These are phyloP conservation scores for Salpingus planirostris DNA, from an alignment of 2,888 invertebrate species.

Conservation along the genomic window DNA sequence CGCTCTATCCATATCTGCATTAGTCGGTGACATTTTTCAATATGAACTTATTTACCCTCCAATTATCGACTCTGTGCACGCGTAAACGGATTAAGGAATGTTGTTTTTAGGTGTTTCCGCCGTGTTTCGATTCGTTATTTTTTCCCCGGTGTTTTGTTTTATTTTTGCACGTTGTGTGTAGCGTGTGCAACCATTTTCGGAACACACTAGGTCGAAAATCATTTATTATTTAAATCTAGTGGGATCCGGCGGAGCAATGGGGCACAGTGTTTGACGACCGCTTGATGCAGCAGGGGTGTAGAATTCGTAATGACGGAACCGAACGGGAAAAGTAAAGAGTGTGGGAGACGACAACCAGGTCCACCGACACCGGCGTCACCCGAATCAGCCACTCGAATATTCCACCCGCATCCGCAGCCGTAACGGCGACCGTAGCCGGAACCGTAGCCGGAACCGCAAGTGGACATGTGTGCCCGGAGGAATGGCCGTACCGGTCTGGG, in stretches of 20 bases:
- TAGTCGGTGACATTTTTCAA: too few relatives aligned
- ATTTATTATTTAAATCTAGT: conserved; percentile 22
- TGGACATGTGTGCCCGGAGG: too few relatives aligned
- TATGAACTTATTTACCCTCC: too few relatives aligned
- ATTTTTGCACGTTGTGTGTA: conserved; percentile 10
- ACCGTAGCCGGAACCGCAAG: too few relatives aligned
- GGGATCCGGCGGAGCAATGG: conserved; percentile 16
- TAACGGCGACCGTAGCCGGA: too few relatives aligned
- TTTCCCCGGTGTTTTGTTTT: conserved; percentile 5
- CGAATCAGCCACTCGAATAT: conserved; percentile 13
- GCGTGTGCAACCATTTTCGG: conserved; percentile 17
- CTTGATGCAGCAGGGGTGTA: conserved; percentile 18
- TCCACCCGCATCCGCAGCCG: conserved; percentile 1
- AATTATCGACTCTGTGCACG: too few relatives aligned
- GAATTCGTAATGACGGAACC: conserved; percentile 19
- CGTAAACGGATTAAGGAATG: too few relatives aligned
- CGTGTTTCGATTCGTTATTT: too few relatives aligned
- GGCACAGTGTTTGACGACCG: conserved; percentile 18
- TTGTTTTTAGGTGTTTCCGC: too few relatives aligned
- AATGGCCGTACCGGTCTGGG: not conserved
- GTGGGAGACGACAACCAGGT: too few relatives aligned
- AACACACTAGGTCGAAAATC: conserved; percentile 19
- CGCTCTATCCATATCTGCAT: too few relatives aligned
- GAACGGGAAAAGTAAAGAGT: conserved; percentile 11
- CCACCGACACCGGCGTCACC: conserved; percentile 7